phyloP scores from a whole-genome alignment of 2,797 vertebrate species.

The Leptatherina wallacei region DNA sequence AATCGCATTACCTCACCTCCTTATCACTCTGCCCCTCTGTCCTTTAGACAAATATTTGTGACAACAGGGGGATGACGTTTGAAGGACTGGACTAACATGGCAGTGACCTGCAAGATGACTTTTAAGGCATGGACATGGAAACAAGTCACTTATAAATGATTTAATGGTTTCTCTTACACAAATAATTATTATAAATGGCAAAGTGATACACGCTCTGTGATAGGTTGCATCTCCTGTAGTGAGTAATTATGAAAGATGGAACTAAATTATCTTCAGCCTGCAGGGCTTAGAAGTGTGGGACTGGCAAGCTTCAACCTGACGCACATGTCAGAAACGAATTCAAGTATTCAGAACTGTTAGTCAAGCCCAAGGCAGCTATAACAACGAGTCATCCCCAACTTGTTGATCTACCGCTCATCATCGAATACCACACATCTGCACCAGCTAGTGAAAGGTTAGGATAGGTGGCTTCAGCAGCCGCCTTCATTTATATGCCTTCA shows the following conservation, averaged over 20 bases:
- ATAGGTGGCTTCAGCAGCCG: not conserved
- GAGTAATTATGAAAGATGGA: not conserved
- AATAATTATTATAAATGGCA: not conserved
- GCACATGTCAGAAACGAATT: conserved; percentile 11
- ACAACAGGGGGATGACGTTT: conserved; percentile 21
- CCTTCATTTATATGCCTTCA: not conserved
- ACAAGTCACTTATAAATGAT: not conserved
- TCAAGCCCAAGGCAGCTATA: conserved; percentile 39
- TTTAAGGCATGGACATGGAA: not conserved
- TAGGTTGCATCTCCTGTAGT: not conserved
- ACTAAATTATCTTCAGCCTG: not conserved
- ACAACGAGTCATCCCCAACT: not conserved
- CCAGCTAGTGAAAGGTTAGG: not conserved
- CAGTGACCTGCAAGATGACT: conserved; percentile 9
- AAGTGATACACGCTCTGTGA: not conserved
- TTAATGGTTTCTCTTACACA: not conserved
- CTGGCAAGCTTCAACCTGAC: too few relatives aligned
- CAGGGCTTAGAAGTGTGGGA: too few relatives aligned
- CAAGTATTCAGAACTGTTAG: conserved; percentile 20
- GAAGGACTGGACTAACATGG: conserved; percentile 26
- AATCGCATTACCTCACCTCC: conserved; percentile 38
- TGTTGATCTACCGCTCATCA: conserved; percentile 16
- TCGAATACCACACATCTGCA: not conserved
- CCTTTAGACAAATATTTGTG: conserved; percentile 64
- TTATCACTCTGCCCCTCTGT: conserved; percentile 54